Percentiles rank a stretch among this genome's conserved stretches.
Evolutionary conservation across 1,140 invertebrate species (phyloP).

Genomic region (Drosophila tropicalis): DNA sequence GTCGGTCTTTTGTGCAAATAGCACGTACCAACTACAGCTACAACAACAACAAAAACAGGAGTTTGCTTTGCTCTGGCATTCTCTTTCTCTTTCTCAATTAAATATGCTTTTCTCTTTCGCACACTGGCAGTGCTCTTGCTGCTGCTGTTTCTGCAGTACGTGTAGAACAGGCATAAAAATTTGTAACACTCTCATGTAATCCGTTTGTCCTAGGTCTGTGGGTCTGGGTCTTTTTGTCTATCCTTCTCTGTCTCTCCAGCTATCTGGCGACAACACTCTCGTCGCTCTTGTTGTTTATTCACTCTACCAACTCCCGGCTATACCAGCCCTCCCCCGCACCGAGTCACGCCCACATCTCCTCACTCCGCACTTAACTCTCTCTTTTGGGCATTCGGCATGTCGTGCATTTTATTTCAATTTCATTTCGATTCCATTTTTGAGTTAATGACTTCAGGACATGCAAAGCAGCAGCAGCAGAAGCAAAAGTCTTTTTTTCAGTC

Average conservation of each 20-base stretch:
- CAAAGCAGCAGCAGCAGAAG: constrained; percentile 46
- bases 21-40: constrained; percentile 52
- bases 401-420: constrained; percentile 78
- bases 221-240: constrained; percentile 18
- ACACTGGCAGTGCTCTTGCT: neutral
- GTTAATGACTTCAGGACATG: constrained; percentile 76
- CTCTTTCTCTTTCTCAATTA: constrained; percentile 22
- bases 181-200: constrained; percentile 67
- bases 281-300: constrained; percentile 21
- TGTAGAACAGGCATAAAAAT: constrained; percentile 55
- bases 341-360: neutral
- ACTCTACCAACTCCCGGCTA: neutral
- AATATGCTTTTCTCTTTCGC: constrained; percentile 12
- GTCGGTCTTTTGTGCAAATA: constrained; percentile 59
- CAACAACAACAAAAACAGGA: constrained; percentile 25
- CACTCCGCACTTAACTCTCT: constrained; percentile 31
- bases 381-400: constrained; percentile 44
- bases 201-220: constrained; percentile 35
- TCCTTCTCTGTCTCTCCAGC: constrained; percentile 3
- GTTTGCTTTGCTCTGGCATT: constrained; percentile 10
- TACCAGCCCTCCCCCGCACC: neutral
- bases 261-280: constrained; percentile 24
- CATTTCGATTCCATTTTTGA: constrained; percentile 72
- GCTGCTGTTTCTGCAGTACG: constrained; percentile 9
- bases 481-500: constrained; percentile 30